These are phyloP conservation scores for Colletes latitarsis DNA, from an alignment of 1,140 invertebrate species.

Conservation along the genomic window DNA sequence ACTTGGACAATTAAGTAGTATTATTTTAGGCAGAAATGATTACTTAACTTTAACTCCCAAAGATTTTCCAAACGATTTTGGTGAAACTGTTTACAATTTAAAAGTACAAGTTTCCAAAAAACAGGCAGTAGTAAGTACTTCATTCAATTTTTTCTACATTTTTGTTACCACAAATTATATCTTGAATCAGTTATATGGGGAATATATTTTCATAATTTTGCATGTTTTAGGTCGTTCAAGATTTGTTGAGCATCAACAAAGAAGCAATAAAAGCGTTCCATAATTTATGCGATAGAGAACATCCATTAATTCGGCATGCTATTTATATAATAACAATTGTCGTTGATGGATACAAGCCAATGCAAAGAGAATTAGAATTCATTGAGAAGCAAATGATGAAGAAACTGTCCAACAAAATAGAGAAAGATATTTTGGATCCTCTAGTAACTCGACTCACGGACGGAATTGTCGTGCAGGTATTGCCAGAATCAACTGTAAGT, in stretches of 20 bases:
- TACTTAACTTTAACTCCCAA: conserved; percentile 60
- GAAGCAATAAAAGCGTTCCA: conserved; percentile 72
- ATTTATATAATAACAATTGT: conserved; percentile 72
- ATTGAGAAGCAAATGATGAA: conserved; percentile 64
- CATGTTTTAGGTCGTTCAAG: conserved; percentile 69
- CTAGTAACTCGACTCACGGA: conserved; percentile 74
- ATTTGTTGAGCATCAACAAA: conserved; percentile 67
- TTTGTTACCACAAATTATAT: neutral
- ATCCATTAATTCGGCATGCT: conserved; percentile 66
- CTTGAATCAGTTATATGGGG: neutral
- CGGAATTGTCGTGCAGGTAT: conserved; percentile 65
- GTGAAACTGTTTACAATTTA: conserved; percentile 61
- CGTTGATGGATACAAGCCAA: conserved; percentile 53
- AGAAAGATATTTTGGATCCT: conserved; percentile 67
- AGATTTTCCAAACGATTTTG: conserved; percentile 66
- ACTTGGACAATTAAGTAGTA: conserved; percentile 64
- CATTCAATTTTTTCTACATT: conserved; percentile 8
- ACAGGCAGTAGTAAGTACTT: conserved; percentile 70
- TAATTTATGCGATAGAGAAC: conserved; percentile 72
- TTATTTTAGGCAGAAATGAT: conserved; percentile 52
- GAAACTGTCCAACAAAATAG: conserved; percentile 66
- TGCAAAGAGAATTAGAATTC: conserved; percentile 50
- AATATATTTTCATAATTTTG: neutral
- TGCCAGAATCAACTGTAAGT: conserved; percentile 63
- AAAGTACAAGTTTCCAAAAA: conserved; percentile 40